Base-by-base conservation (phyloP, 2,113 vertebrate genomes). In the Phrynosoma platyrhinos region DNA sequence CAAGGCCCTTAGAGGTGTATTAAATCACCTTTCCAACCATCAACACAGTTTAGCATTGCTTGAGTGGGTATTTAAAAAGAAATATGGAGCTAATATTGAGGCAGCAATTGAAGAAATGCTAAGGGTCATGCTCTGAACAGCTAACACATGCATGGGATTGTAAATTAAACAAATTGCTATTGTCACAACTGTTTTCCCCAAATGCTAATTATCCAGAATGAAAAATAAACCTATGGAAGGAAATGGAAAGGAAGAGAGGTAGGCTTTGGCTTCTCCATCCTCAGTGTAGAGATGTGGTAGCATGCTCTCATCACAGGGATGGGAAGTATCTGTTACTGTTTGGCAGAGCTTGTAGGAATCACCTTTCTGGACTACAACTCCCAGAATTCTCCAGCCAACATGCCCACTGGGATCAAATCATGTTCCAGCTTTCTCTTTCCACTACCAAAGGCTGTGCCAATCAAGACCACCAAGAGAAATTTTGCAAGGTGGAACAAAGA, bases 31-130 rank as follows among this genome's bases (percentile, higher is more conserved):
- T 52, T 77, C 64, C 47, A 47, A 55, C 62, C 30, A 83, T 88
- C 87, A 83, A 81, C 42, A 83, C 87, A 83, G 69, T 88, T 88
- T 88, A 83, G 62, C 47, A 30, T 83, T 83, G 72, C 36, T 83
- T 78, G 74, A 83, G 81, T 83, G 87, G 81, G 74, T 88, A 83
- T 88, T 88, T 88, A 83, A 88, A 83, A 88, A 88, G 81, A 83
- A 88, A 83, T 88, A 83, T 3, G 20, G 84, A 86, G 87, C 81
- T 88, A 88, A 88, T 83, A 77, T 78, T 83, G 81, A 83, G 87
- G 47, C 81, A 83, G 82, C 64, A 40, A n/a, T 36, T 36, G 72
- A 71, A 69, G 74, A 68, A 83, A 55, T 69, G 30, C 14, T 55
- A 30, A 62, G 23, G 62, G 81, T 88, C 81, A 76, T 58, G 12